A percentile compares a stretch with the other conserved stretches of the same genome.
Conservation (phyloP, 1,140 invertebrate species). For the Mamestra configurata region DNA sequence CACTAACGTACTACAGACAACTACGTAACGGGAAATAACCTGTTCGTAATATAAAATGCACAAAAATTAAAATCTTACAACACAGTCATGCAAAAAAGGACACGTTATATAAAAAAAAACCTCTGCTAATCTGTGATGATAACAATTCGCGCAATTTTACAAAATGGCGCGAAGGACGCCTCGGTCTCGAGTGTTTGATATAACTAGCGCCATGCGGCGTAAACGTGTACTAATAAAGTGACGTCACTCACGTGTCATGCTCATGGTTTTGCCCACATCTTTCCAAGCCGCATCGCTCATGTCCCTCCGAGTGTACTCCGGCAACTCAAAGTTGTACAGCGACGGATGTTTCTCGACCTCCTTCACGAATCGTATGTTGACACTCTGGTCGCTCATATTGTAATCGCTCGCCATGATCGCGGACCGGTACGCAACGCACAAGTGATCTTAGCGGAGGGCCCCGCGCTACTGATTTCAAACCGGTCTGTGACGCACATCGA, state of each 20-base stretch:
- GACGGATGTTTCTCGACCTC: conserved; percentile 43
- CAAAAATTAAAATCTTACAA: not conserved
- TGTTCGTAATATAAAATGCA: too few relatives aligned
- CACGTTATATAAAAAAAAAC: too few relatives aligned
- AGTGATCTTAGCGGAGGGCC: conserved; percentile 19
- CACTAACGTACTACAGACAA: not conserved
- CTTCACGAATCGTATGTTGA: conserved; percentile 53
- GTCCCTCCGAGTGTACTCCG: conserved; percentile 45
- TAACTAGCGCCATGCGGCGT: not conserved
- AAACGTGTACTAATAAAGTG: not conserved
- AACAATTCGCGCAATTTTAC: too few relatives aligned
- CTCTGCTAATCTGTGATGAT: too few relatives aligned
- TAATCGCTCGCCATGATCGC: conserved; percentile 9
- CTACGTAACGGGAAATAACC: not conserved
- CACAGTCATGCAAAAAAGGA: too few relatives aligned
- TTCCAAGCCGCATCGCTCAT: conserved; percentile 50
- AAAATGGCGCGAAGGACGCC: not conserved
- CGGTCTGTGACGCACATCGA: conserved; percentile 51
- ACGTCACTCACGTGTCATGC: conserved; percentile 47
- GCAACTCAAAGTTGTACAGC: conserved; percentile 48
- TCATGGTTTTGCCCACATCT: conserved; percentile 43
- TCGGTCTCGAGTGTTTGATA: not conserved
- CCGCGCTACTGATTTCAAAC: conserved; percentile 53
- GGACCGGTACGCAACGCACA: conserved; percentile 21
- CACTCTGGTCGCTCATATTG: conserved; percentile 47